phyloP scores from a whole-genome alignment of 2,113 vertebrate genomes.

The Anser cygnoides region DNA sequence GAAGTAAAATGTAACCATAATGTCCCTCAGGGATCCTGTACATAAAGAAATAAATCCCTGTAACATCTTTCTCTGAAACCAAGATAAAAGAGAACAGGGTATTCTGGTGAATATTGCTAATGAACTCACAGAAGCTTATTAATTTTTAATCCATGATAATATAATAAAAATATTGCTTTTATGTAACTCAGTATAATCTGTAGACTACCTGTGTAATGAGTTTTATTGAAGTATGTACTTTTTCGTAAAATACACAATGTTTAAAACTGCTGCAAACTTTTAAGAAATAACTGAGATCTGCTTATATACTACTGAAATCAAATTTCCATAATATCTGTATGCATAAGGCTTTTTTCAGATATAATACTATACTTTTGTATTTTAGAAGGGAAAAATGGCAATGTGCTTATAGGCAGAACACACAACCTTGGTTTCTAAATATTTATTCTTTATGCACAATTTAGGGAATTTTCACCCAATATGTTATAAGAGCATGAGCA shows the following conservation, averaged over 20 bases:
- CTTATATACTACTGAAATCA: background rate
- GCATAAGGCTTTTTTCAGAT: background rate
- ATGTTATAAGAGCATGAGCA: background rate
- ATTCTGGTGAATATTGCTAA: background rate
- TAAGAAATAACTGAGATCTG: background rate
- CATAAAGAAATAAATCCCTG: background rate
- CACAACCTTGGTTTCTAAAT: background rate
- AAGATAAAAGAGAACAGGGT: background rate
- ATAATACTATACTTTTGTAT: background rate
- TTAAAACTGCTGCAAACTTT: background rate
- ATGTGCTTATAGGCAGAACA: background rate
- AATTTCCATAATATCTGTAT: background rate
- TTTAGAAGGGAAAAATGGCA: background rate
- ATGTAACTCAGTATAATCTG: background rate
- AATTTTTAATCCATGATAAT: constrained; percentile 4
- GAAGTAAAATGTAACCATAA: background rate
- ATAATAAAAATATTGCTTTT: background rate
- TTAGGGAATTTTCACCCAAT: background rate
- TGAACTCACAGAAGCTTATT: background rate
- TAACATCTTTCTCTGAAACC: background rate
- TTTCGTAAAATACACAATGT: background rate
- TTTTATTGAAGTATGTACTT: background rate
- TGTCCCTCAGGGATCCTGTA: background rate
- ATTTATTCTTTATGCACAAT: background rate
- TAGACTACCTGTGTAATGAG: background rate